Conservation (phyloP, 2,797 vertebrate species). For the Astyanax mexicanus region DNA sequence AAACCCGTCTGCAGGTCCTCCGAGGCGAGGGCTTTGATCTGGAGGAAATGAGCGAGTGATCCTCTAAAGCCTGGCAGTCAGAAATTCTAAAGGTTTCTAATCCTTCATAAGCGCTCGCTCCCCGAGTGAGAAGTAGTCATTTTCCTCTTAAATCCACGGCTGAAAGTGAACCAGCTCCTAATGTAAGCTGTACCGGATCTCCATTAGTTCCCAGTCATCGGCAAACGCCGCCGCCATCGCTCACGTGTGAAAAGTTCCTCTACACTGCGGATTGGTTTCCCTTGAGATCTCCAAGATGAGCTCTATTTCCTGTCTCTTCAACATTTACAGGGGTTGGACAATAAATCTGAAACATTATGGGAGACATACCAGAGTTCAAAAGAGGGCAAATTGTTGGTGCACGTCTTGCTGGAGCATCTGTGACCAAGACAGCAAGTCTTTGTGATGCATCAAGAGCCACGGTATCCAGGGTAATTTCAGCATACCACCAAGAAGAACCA, state of each 20-base stretch:
- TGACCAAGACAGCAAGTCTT: too few relatives aligned
- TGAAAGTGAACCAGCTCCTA: conserved; percentile 20
- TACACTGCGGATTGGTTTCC: background rate
- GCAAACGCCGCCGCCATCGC: conserved; percentile 5
- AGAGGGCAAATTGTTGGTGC: too few relatives aligned
- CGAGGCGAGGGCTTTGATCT: conserved; percentile 51
- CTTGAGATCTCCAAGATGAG: too few relatives aligned
- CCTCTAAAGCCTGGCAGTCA: conserved; percentile 37
- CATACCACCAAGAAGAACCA: too few relatives aligned
- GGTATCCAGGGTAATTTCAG: too few relatives aligned
- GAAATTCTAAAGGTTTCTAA: conserved; percentile 52
- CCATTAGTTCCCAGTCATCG: conserved; percentile 4
- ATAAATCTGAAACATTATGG: too few relatives aligned
- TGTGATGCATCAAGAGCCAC: too few relatives aligned
- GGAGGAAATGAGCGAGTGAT: conserved; percentile 46
- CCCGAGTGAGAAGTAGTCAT: conserved; percentile 26
- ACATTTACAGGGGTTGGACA: too few relatives aligned
- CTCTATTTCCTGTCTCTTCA: too few relatives aligned
- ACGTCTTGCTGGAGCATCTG: too few relatives aligned
- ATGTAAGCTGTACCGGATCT: conserved; percentile 17
- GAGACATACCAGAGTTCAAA: too few relatives aligned
- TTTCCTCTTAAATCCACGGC: conserved; percentile 39
- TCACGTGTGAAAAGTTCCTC: background rate
- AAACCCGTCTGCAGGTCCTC: conserved; percentile 41
- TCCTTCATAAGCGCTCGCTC: conserved; percentile 41